Evolutionary conservation across 2,888 invertebrate genomes (phyloP).

Genomic region (Hermodice carunculata): DNA sequence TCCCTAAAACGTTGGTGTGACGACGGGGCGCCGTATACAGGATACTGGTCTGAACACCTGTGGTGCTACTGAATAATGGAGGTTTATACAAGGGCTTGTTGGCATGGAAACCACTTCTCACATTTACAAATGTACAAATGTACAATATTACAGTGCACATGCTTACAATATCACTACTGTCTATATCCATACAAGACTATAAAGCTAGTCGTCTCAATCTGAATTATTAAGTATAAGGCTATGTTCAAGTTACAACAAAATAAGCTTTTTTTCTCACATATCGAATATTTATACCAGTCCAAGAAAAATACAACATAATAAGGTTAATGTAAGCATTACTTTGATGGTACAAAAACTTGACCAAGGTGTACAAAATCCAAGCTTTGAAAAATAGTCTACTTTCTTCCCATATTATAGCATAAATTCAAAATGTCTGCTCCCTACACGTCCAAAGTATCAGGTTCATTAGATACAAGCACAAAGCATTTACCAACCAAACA

Average conservation of each 20-base stretch:
- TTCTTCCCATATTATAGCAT: neutral
- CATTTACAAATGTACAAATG: constrained; percentile 26
- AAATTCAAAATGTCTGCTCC: neutral
- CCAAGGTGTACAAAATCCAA: constrained; percentile 18
- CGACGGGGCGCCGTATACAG: too few species aligned
- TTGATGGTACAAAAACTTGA: constrained; percentile 18
- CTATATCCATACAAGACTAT: constrained; percentile 16
- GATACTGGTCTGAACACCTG: too few species aligned
- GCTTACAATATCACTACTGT: constrained; percentile 6
- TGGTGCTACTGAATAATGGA: too few species aligned
- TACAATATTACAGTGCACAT: constrained; percentile 13
- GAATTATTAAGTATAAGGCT: constrained; percentile 9
- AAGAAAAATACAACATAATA: constrained; percentile 21
- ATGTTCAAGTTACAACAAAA: too few species aligned
- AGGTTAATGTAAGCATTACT: constrained; percentile 5
- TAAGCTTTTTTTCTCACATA: constrained; percentile 2
- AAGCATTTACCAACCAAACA: too few species aligned
- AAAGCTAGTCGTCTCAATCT: constrained; percentile 7
- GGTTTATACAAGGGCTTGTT: constrained; percentile 12
- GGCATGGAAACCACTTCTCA: neutral
- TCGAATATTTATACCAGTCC: constrained; percentile 21
- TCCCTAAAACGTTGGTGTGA: too few species aligned
- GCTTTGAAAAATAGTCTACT: constrained; percentile 24
- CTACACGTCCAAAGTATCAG: too few species aligned
- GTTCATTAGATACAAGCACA: too few species aligned